Base-by-base conservation (phyloP, 1,140 invertebrate genomes). In the Platorchestia sp. region DNA sequence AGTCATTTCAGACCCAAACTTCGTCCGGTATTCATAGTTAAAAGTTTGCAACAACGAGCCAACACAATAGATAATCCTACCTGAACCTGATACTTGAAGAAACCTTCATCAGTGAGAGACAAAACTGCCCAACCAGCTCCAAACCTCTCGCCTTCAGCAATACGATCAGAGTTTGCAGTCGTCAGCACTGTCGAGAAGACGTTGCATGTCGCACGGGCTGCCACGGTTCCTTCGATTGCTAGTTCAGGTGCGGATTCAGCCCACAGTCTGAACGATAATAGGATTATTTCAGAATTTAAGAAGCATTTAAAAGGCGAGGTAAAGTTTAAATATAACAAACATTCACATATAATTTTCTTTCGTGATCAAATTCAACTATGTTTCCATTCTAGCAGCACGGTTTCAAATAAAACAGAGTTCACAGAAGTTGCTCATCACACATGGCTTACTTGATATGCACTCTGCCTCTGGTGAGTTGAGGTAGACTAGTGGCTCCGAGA, bases 171-270 rank as follows among this genome's bases (percentile, higher is more conserved):
- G n/a, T 40, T 40, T 59, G 90, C 43, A 95, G 97, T 45, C 19
- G 96, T 96, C 19, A 97, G 95, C 42, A 97, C 96, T 47, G 97
- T 97, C 96, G 98, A 98, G 97, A 98, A 99, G 87, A 99, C 97
- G 97, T 99, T 98, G 96, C 98, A 99, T 16, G 98, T 98, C 0
- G 98, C 98, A 95, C 98, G 97, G 22, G 98, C 98, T 14, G 98
- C 97, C 10, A 98, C 98, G 36, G 97, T 97, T 0, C 98, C 98
- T 40, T 97, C 97, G 19, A 98, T 97, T 95, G 97, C 97, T 19
- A 97, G 97, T 59, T 98, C 97, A 0, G 98, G 97, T 95, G 98
- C 97, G 19, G 97, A 98, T 75, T 98, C 97, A 0, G 98, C 98
- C 96, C 98, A 97, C 0, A 99, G 97, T 0, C 97, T 98, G 0